Percentiles rank a stretch among this genome's conserved stretches.
These are phyloP conservation scores for Pseudotriccus pelzelni DNA, from an alignment of 2,797 vertebrate species.

Conservation along the genomic window DNA sequence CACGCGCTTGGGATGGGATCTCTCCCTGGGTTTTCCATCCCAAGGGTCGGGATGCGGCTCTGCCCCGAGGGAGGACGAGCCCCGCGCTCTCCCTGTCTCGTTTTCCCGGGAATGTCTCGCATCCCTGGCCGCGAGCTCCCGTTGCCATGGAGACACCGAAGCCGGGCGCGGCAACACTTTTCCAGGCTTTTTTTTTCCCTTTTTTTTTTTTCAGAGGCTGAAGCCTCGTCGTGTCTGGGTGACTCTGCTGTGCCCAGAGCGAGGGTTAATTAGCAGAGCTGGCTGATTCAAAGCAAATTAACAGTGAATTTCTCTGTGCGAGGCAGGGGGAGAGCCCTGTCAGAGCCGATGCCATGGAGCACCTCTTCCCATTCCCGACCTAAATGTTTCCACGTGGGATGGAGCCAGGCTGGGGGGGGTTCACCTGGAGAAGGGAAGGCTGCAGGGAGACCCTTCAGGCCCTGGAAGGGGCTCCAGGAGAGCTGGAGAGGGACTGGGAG, in stretches of 20 bases:
- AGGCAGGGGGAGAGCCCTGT: no score
- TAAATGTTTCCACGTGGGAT: fast-evolving
- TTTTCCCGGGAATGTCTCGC: background rate
- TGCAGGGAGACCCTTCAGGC: background rate
- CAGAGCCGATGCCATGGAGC: background rate
- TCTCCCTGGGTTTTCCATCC: fast-evolving
- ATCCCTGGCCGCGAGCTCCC: background rate
- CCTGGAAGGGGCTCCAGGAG: background rate
- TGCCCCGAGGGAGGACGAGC: background rate
- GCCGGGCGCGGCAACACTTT: background rate
- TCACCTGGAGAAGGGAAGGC: background rate
- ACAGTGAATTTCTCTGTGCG: fast-evolving
- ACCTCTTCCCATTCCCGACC: background rate
- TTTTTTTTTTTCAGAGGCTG: fast-evolving
- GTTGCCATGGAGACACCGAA: conserved; percentile 48
- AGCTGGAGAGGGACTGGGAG: background rate
- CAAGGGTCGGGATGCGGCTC: fast-evolving
- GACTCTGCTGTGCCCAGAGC: background rate
- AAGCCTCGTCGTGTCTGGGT: background rate
- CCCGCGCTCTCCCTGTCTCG: background rate
- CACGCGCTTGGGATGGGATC: background rate
- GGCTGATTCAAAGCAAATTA: background rate
- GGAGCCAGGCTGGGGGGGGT: background rate
- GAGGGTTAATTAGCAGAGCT: background rate
- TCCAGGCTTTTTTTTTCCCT: fast-evolving